These are phyloP conservation scores for Gasterosteus nipponicus DNA, from an alignment of 2,113 vertebrate species.

Conservation along the genomic window DNA sequence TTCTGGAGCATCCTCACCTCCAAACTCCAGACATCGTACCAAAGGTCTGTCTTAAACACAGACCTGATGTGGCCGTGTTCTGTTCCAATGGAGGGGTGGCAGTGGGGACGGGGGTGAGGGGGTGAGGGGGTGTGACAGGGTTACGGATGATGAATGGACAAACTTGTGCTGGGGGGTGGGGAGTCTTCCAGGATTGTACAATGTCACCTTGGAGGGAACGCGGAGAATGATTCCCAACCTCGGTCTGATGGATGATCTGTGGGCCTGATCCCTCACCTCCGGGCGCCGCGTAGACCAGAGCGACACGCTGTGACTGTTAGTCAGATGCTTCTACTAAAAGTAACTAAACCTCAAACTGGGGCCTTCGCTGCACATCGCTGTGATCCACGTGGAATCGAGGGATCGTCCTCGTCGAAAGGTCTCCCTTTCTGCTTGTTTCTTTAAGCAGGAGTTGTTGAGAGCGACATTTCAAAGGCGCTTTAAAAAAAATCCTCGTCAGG, in stretches of 20 bases:
- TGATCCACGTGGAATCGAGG: background rate
- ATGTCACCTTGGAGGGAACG: slow-evolving; percentile 50
- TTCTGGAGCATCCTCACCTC: slow-evolving; percentile 52
- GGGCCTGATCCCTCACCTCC: slow-evolving; percentile 44
- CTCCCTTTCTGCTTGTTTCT: too few species aligned
- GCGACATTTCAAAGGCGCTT: too few species aligned
- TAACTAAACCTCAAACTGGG: background rate
- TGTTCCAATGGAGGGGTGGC: background rate
- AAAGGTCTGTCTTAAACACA: slow-evolving; percentile 5
- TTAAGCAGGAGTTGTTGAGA: too few species aligned
- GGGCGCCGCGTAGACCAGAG: background rate
- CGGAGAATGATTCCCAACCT: slow-evolving; percentile 28
- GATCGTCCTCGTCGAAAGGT: too few species aligned
- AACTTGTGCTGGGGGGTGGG: slow-evolving; percentile 29
- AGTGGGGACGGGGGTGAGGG: too few species aligned
- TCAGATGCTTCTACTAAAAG: background rate
- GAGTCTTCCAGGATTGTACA: slow-evolving; percentile 38
- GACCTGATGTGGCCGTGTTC: slow-evolving; percentile 10
- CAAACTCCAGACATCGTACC: slow-evolving; percentile 5
- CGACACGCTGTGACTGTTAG: background rate
- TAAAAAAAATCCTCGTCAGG: too few species aligned
- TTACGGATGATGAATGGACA: slow-evolving; percentile 63
- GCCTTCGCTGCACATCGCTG: background rate
- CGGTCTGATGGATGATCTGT: slow-evolving; percentile 56
- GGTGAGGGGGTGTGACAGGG: slow-evolving; percentile 9